phyloP scores from a whole-genome alignment of 2,888 invertebrate species.

The Malthinus seriepunctatus region DNA sequence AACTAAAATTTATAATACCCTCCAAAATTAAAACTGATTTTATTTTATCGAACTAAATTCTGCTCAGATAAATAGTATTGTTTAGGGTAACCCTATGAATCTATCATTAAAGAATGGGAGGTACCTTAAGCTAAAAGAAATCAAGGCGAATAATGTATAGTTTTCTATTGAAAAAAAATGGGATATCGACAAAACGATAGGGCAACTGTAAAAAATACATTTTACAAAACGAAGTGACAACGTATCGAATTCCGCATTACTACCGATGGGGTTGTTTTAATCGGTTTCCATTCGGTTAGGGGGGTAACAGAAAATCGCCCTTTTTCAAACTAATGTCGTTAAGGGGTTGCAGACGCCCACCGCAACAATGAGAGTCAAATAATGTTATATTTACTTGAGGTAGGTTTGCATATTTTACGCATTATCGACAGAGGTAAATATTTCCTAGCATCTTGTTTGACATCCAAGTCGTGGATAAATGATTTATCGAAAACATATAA shows the following conservation, averaged over 20 bases:
- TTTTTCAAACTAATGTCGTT: conserved; percentile 50
- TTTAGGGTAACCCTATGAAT: conserved; percentile 52
- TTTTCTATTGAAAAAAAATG: conserved; percentile 1
- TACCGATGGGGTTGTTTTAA: conserved; percentile 55
- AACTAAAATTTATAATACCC: no score
- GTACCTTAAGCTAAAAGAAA: conserved; percentile 28
- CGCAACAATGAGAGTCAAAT: conserved; percentile 43
- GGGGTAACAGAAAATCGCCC: conserved; percentile 49
- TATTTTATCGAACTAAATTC: no score
- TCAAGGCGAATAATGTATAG: conserved; percentile 17
- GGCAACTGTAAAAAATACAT: conserved; percentile 46
- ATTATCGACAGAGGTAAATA: conserved; percentile 28
- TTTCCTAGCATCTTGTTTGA: conserved; percentile 14
- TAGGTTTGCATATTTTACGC: conserved; percentile 31
- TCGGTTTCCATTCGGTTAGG: conserved; percentile 50
- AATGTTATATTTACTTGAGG: conserved; percentile 30
- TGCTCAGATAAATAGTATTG: conserved; percentile 30
- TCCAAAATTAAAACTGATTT: no score
- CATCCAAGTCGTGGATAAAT: conserved; percentile 13
- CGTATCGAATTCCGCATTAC: conserved; percentile 53
- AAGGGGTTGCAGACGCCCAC: conserved; percentile 53
- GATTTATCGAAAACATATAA: conserved; percentile 13
- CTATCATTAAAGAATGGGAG: conserved; percentile 52
- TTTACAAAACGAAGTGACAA: conserved; percentile 54
- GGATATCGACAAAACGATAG: conserved; percentile 32